phyloP scores from a whole-genome alignment of 2,113 vertebrate genomes.

The Piaya cayana region DNA sequence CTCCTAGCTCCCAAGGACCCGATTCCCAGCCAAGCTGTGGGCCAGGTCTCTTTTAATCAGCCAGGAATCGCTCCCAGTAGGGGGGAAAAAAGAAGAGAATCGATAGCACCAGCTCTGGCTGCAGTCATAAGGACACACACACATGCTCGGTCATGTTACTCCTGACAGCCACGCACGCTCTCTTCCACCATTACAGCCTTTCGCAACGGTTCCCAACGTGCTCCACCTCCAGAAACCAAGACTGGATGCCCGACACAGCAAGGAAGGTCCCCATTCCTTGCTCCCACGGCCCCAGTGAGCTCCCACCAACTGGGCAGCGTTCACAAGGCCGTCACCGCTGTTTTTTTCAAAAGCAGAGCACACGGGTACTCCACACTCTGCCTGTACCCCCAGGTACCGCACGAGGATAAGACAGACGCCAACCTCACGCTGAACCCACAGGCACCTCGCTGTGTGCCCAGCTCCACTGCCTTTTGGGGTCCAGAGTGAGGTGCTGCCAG shows the following conservation, averaged over 20 bases:
- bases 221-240: neutral
- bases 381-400: neutral
- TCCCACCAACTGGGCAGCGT: rapidly evolving
- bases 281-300: rapidly evolving
- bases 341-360: neutral
- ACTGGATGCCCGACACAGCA: neutral
- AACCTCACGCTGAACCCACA: neutral
- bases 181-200: neutral
- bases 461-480: neutral
- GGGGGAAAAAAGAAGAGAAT: neutral
- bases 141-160: rapidly evolving
- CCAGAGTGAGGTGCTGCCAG: rapidly evolving
- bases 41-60: neutral
- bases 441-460: neutral
- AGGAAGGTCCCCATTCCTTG: rapidly evolving
- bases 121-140: neutral
- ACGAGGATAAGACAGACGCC: neutral
- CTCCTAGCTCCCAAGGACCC: neutral
- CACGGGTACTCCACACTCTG: neutral
- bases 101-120: neutral
- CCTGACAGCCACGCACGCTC: neutral
- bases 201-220: rapidly evolving
- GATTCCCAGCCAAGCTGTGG: neutral
- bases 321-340: rapidly evolving
- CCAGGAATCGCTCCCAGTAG: neutral